A percentile compares a stretch with the other conserved stretches of the same genome.
Conservation (phyloP, 2,797 vertebrate species). For the Girardinus metallicus region DNA sequence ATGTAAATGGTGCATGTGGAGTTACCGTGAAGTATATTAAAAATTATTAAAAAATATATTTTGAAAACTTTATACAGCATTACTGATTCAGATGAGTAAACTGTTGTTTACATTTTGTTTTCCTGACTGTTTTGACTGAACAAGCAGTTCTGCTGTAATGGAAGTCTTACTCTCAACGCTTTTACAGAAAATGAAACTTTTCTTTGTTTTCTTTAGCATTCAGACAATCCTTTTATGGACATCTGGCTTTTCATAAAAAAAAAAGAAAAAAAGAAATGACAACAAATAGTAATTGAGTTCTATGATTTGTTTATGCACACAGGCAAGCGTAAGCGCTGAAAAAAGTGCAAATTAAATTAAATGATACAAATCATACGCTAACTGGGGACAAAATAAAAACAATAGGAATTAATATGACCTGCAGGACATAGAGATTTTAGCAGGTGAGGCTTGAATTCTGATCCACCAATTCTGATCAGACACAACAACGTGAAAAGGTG, state of each 20-base stretch:
- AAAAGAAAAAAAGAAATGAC: background rate
- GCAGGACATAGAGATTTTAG: background rate
- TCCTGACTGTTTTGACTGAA: background rate
- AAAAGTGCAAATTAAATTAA: background rate
- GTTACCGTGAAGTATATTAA: background rate
- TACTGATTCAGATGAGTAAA: background rate
- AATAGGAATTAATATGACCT: background rate
- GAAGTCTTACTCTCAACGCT: background rate
- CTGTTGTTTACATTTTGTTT: background rate
- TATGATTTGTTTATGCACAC: background rate
- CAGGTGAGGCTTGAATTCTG: background rate
- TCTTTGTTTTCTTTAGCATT: background rate
- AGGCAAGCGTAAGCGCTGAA: background rate
- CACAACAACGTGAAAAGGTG: background rate
- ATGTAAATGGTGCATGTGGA: background rate
- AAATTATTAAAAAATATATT: background rate
- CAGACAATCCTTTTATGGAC: background rate
- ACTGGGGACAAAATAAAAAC: background rate
- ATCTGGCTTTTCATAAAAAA: background rate
- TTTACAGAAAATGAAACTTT: background rate
- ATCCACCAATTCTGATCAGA: slow-evolving; percentile 8
- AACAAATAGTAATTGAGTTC: background rate
- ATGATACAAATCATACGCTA: background rate
- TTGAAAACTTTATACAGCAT: background rate
- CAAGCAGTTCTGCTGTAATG: background rate